Evolutionary conservation across 2,888 invertebrate genomes (phyloP).

Genomic region (Camptogramma bilineatum): DNA sequence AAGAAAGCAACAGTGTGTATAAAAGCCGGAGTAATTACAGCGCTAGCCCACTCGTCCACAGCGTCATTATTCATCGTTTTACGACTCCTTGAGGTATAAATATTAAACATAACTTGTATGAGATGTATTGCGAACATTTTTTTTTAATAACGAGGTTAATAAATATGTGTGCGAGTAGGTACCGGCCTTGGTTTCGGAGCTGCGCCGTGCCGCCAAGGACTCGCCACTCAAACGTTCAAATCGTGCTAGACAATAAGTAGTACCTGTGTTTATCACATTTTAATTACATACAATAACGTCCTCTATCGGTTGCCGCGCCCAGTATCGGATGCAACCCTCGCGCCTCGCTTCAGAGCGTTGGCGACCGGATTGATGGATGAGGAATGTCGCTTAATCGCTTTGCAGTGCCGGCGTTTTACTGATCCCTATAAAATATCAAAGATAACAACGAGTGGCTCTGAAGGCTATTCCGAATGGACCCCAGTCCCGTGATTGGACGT

Average conservation of each 20-base stretch:
- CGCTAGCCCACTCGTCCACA: constrained; percentile 82
- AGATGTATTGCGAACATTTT: constrained; percentile 84
- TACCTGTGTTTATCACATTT: constrained; percentile 74
- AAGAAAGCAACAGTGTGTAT: constrained; percentile 80
- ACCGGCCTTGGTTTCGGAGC: constrained; percentile 69
- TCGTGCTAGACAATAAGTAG: constrained; percentile 65
- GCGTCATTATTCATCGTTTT: constrained; percentile 85
- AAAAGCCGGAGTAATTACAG: constrained; percentile 81
- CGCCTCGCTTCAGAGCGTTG: constrained; percentile 41
- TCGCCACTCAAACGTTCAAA: constrained; percentile 67
- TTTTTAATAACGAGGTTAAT: constrained; percentile 83
- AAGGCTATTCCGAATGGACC: constrained; percentile 69
- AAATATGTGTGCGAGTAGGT: constrained; percentile 80
- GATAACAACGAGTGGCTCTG: constrained; percentile 81
- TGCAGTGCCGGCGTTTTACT: constrained; percentile 82
- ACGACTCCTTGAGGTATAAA: constrained; percentile 85
- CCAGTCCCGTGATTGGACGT: constrained; percentile 75
- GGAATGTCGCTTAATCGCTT: constrained; percentile 82
- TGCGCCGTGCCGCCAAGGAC: constrained; percentile 58
- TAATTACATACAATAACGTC: constrained; percentile 77
- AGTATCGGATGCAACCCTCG: constrained; percentile 51
- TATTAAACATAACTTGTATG: constrained; percentile 83
- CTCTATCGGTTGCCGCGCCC: constrained; percentile 67
- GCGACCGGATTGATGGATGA: constrained; percentile 57
- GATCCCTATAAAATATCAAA: constrained; percentile 84